phyloP scores from a whole-genome alignment of 2,888 invertebrate genomes.

The Andrena dorsata region DNA sequence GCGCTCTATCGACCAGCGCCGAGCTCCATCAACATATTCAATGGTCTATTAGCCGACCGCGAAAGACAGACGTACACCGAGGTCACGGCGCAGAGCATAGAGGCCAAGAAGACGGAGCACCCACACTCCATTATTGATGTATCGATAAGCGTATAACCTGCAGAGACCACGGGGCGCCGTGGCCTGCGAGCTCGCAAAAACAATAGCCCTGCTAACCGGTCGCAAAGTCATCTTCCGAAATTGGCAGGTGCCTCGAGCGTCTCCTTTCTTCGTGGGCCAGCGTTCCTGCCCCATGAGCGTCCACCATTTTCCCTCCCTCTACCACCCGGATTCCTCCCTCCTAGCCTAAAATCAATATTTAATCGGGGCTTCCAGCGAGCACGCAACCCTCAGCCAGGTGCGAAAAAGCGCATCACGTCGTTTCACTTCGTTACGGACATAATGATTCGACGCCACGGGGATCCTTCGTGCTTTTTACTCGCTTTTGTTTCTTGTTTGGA shows the following conservation, averaged over 20 bases:
- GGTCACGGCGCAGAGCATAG: conserved; percentile 48
- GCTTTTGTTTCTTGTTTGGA: conserved; percentile 24
- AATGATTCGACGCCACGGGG: conserved; percentile 61
- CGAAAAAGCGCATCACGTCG: conserved; percentile 71
- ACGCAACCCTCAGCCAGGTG: conserved; percentile 75
- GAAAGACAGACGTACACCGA: conserved; percentile 55
- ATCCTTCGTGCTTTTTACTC: conserved; percentile 44
- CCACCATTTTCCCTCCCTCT: conserved; percentile 10
- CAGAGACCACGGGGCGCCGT: conserved; percentile 60
- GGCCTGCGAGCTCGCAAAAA: conserved; percentile 56
- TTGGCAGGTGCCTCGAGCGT: conserved; percentile 72
- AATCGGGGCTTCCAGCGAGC: conserved; percentile 57
- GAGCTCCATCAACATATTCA: conserved; percentile 75
- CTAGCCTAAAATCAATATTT: conserved; percentile 74
- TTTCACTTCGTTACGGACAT: conserved; percentile 55
- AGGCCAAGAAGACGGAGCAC: conserved; percentile 58
- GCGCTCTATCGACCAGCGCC: conserved; percentile 50
- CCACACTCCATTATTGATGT: conserved; percentile 65
- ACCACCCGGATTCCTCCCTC: conserved; percentile 5
- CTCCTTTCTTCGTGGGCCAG: conserved; percentile 41
- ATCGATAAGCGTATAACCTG: conserved; percentile 65
- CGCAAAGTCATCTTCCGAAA: conserved; percentile 74
- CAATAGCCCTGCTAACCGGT: conserved; percentile 59
- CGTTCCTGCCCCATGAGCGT: conserved; percentile 22
- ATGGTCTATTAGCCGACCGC: conserved; percentile 69